Evolutionary conservation across 1,140 invertebrate genomes (phyloP).

Genomic region (Odontomachus brunneus): DNA sequence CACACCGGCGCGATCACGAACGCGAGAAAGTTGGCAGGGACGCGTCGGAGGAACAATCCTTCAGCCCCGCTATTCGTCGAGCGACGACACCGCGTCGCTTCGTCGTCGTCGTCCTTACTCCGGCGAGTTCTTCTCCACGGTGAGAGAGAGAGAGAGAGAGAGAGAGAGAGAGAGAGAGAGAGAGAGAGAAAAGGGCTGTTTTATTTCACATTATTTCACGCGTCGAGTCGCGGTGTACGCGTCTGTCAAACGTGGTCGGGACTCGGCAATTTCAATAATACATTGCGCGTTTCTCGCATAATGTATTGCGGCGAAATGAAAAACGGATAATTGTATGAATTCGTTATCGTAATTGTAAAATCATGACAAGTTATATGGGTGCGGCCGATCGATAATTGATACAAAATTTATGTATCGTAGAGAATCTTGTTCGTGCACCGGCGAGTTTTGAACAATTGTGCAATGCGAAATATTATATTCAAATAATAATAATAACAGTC

Average conservation of each 20-base stretch:
- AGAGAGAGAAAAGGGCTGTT: too few species aligned
- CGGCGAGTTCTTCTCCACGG: neutral
- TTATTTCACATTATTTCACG: neutral
- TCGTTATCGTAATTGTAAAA: neutral
- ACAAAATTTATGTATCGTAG: too few species aligned
- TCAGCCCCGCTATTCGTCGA: conserved; percentile 20
- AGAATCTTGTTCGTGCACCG: too few species aligned
- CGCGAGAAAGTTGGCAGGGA: conserved; percentile 13
- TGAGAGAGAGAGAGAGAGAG: too few species aligned
- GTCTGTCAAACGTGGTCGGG: neutral
- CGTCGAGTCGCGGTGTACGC: neutral
- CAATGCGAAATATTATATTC: too few species aligned
- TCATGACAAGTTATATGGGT: neutral
- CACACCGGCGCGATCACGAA: conserved; percentile 43
- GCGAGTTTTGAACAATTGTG: too few species aligned
- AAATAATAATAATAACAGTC: too few species aligned
- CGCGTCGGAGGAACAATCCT: conserved; percentile 30
- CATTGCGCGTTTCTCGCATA: neutral
- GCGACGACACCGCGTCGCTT: neutral
- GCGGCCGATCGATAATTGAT: too few species aligned
- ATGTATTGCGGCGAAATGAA: neutral
- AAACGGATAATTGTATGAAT: conserved; percentile 1
- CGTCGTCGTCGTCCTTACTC: neutral
- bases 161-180: too few species aligned
- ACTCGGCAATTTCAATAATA: neutral